Percentiles rank a stretch among this genome's conserved stretches.
Evolutionary conservation across 2,113 vertebrate genomes (phyloP).

Genomic region (Cromileptes altivelis): DNA sequence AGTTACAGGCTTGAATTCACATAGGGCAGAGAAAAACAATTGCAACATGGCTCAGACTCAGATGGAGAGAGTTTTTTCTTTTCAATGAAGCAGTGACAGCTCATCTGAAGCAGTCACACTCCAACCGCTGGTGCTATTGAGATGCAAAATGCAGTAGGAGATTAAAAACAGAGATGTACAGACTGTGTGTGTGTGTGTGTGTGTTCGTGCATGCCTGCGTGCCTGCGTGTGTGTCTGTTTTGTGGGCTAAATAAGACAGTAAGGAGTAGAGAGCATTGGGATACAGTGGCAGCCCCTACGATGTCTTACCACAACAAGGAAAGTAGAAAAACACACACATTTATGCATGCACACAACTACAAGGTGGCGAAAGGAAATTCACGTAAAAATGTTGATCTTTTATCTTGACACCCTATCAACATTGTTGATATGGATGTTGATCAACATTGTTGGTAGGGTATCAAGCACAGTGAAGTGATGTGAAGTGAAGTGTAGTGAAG

Average conservation of each 20-base stretch:
- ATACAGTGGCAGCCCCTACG: not conserved
- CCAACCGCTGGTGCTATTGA: not conserved
- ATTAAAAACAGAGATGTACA: not conserved
- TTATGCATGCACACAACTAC: not conserved
- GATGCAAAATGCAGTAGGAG: conserved; percentile 6
- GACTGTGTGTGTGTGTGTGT: not conserved
- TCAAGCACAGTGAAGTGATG: no score
- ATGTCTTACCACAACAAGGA: not conserved
- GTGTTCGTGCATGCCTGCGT: no score
- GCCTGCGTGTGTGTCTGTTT: not conserved
- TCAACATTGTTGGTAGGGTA: no score
- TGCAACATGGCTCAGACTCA: not conserved
- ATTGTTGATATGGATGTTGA: no score
- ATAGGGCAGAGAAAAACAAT: not conserved
- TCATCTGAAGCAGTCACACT: not conserved
- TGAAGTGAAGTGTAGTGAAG: not conserved
- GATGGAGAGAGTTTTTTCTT: not conserved
- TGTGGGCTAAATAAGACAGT: not conserved
- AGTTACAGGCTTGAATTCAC: not conserved
- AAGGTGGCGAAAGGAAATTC: not conserved
- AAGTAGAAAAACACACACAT: not conserved
- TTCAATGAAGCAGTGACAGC: conserved; percentile 5
- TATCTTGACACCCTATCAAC: not conserved
- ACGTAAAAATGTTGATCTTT: conserved; percentile 11
- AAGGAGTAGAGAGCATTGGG: not conserved